Conservation (phyloP, 1,140 invertebrate species). For the Idris sp. region DNA sequence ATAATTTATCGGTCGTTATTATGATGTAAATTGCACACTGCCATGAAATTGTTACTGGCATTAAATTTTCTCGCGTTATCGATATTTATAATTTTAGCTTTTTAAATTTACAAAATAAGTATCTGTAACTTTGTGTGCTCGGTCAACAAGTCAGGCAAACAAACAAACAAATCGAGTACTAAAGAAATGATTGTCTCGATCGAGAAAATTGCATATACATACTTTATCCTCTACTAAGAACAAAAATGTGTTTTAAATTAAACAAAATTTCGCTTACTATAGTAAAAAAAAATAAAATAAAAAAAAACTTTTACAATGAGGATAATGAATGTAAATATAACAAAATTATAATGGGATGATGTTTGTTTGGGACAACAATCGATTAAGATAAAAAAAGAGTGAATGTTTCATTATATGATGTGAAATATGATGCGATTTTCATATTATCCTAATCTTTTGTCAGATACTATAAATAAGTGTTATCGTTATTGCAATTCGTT, state of each 20-base stretch:
- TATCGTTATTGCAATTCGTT: constrained; percentile 25
- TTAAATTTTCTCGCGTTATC: constrained; percentile 24
- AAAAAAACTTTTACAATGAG: no score
- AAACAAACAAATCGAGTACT: not conserved
- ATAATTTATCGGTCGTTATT: constrained; percentile 31
- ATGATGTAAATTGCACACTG: constrained; percentile 29
- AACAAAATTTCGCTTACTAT: no score
- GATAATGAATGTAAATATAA: no score
- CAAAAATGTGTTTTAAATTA: no score
- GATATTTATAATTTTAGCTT: constrained; percentile 24
- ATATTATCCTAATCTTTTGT: constrained; percentile 30
- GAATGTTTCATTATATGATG: constrained; percentile 14
- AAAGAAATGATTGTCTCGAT: no score
- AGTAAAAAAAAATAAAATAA: no score
- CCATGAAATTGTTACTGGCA: constrained; percentile 19
- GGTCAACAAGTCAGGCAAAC: constrained; percentile 17
- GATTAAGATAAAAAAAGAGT: not conserved
- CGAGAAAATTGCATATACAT: no score
- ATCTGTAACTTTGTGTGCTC: constrained; percentile 9
- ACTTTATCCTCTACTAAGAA: no score
- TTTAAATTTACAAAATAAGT: constrained; percentile 3
- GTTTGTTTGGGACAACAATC: no score
- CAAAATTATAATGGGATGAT: no score
- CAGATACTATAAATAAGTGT: constrained; percentile 33
- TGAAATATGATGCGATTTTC: constrained; percentile 30